Evolutionary conservation across 2,797 vertebrate species (phyloP).

Genomic region (Danio jaintianensis): DNA sequence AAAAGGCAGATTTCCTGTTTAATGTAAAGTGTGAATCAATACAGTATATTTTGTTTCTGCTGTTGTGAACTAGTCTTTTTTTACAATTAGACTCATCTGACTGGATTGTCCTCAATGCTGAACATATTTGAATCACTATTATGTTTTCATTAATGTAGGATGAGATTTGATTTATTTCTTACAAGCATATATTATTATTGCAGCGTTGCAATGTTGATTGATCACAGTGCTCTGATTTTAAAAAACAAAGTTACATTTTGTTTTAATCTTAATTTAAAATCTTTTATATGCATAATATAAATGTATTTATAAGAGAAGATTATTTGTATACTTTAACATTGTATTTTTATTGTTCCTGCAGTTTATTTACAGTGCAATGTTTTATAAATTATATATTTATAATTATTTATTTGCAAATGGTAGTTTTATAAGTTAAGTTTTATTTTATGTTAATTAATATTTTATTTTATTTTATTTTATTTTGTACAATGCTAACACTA

Average conservation of each 20-base stretch:
- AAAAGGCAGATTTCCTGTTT: neutral
- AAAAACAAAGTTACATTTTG: too few species aligned
- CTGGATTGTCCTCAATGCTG: neutral
- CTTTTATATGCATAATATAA: too few species aligned
- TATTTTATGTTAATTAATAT: neutral
- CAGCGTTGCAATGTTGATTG: neutral
- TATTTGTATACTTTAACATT: too few species aligned
- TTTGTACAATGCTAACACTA: too few species aligned
- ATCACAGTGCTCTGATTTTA: too few species aligned
- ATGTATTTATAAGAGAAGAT: too few species aligned
- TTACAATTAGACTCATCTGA: neutral
- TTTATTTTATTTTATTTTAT: too few species aligned
- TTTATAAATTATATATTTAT: neutral
- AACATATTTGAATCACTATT: neutral
- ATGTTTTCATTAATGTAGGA: neutral
- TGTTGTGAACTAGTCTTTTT: neutral
- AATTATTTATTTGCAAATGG: too few species aligned
- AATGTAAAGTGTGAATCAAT: neutral
- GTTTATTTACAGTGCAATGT: neutral
- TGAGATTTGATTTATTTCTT: neutral
- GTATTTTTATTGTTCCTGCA: neutral
- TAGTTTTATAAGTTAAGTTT: neutral
- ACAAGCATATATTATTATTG: neutral
- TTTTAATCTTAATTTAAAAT: too few species aligned
- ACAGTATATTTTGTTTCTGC: neutral